phyloP scores from a whole-genome alignment of 2,113 vertebrate species.

The Piprites chloris region DNA sequence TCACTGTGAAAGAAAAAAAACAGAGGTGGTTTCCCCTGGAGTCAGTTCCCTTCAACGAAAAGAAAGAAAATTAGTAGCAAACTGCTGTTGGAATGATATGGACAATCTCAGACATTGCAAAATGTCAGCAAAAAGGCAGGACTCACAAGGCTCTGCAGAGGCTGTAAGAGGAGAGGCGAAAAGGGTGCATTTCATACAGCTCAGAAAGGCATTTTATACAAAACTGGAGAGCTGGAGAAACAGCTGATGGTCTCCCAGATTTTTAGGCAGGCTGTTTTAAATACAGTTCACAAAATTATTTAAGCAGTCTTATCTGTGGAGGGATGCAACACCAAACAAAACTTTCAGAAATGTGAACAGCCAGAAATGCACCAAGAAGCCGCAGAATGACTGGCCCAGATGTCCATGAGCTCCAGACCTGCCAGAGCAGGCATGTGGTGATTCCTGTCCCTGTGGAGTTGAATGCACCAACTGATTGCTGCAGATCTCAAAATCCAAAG shows the following conservation, averaged over 20 bases:
- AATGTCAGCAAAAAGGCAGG: neutral
- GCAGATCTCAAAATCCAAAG: neutral
- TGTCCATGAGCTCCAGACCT: neutral
- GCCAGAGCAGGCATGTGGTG: neutral
- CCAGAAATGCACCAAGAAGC: neutral
- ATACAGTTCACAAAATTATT: neutral
- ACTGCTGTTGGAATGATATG: neutral
- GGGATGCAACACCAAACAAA: neutral
- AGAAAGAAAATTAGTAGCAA: neutral
- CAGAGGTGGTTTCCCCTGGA: neutral
- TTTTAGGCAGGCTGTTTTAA: slow-evolving; percentile 7
- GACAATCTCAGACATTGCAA: neutral
- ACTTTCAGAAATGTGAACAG: neutral
- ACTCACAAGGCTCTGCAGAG: neutral
- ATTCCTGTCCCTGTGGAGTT: neutral
- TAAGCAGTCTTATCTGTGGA: neutral
- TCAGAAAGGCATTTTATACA: neutral
- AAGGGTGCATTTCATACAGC: neutral
- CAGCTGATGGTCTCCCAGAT: neutral
- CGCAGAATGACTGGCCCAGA: neutral
- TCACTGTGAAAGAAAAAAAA: neutral
- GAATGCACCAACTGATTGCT: rapidly evolving
- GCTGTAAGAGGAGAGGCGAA: neutral
- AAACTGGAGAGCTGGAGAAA: neutral
- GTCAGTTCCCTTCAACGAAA: neutral